Evolutionary conservation across 2,888 invertebrate species (phyloP).

Genomic region (Ormyrus thymus): DNA sequence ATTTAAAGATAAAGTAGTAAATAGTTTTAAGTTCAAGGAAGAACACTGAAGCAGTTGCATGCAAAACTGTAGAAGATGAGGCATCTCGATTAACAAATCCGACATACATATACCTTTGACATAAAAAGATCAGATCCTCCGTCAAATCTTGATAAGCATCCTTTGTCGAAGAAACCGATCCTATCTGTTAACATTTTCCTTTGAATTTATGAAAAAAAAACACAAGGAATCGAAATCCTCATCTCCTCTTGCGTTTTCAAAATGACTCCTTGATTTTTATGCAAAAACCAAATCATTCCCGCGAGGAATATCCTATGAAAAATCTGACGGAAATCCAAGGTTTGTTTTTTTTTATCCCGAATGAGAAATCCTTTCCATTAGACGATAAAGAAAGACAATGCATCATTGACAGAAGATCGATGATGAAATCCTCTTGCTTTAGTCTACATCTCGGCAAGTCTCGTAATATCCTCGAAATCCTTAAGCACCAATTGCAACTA

Average conservation of each 20-base stretch:
- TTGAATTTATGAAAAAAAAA: conserved; percentile 45
- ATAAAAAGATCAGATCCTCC: conserved; percentile 52
- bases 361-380: conserved; percentile 42
- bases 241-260: conserved; percentile 49
- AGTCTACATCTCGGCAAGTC: conserved; percentile 23
- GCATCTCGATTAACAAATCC: conserved; percentile 54
- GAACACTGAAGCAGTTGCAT: conserved; percentile 55
- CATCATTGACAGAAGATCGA: conserved; percentile 40
- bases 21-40: conserved; percentile 51
- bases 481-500: conserved; percentile 42
- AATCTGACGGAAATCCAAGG: conserved; percentile 42
- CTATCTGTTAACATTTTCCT: conserved; percentile 46
- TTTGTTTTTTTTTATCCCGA: conserved; percentile 24
- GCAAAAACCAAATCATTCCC: conserved; percentile 52
- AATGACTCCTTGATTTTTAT: conserved; percentile 50
- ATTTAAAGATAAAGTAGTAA: conserved; percentile 47
- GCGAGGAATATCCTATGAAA: conserved; percentile 48
- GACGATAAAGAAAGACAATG: conserved; percentile 40
- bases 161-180: conserved; percentile 49
- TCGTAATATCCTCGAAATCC: conserved; percentile 45
- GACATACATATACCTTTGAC: conserved; percentile 55
- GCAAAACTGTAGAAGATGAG: conserved; percentile 55
- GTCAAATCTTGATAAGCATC: conserved; percentile 51
- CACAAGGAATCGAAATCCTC: conserved; percentile 52
- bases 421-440: conserved; percentile 52